These are phyloP conservation scores for Drymonia ruficornis DNA, from an alignment of 2,888 invertebrate genomes.

Conservation along the genomic window DNA sequence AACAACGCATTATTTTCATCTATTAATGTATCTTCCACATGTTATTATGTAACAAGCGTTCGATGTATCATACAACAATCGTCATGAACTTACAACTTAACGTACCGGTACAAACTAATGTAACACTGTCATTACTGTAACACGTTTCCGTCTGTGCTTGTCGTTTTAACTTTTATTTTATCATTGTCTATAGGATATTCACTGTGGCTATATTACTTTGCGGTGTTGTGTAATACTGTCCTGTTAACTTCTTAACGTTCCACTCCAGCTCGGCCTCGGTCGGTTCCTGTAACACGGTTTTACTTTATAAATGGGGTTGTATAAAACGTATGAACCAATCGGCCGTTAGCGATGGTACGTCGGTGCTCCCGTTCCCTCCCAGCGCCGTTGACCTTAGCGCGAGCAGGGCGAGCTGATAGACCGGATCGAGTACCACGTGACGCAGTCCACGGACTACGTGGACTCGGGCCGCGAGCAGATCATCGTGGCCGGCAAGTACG, in stretches of 20 bases:
- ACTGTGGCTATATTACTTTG: slow-evolving; percentile 38
- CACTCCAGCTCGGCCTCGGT: slow-evolving; percentile 60
- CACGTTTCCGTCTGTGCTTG: slow-evolving; percentile 39
- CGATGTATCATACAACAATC: slow-evolving; percentile 48
- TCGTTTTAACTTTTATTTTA: slow-evolving; percentile 36
- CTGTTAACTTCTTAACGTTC: slow-evolving; percentile 58
- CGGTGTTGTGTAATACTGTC: slow-evolving; percentile 33
- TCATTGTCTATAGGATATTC: slow-evolving; percentile 38
- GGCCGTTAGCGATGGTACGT: slow-evolving; percentile 53
- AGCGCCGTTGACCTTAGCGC: slow-evolving; percentile 71
- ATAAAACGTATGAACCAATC: slow-evolving; percentile 79
- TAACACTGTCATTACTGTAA: slow-evolving; percentile 54
- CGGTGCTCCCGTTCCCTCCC: slow-evolving; percentile 66
- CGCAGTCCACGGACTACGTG: slow-evolving; percentile 93
- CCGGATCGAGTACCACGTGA: slow-evolving; percentile 97
- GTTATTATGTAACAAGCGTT: slow-evolving; percentile 67
- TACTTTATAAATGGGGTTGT: slow-evolving; percentile 49
- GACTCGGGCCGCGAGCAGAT: slow-evolving; percentile 92
- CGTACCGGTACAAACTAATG: slow-evolving; percentile 35
- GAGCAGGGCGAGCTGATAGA: slow-evolving; percentile 96
- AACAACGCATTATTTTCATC: slow-evolving; percentile 46
- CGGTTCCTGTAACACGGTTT: slow-evolving; percentile 61
- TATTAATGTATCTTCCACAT: slow-evolving; percentile 37
- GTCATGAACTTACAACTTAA: slow-evolving; percentile 33
- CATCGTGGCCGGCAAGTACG: slow-evolving; percentile 91